Evolutionary conservation across 2,888 invertebrate genomes (phyloP), one percentile per base, ranked within the genome.

Genomic region (Pantelozetes paolii): DNA sequence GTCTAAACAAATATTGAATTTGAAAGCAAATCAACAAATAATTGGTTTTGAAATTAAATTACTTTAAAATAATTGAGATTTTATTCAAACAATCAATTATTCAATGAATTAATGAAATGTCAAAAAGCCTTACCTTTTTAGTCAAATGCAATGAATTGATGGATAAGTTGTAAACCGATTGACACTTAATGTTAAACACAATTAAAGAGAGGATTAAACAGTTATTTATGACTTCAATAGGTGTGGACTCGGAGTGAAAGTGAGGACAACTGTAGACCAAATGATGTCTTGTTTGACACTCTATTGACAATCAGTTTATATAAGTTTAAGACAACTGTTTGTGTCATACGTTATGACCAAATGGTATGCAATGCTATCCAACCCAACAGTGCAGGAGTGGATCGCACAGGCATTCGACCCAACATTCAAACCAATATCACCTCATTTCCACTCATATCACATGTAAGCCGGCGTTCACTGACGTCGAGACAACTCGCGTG

Each of bases 331-430:
- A 20, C 26, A 8, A 48, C 3, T 23, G 54, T 54, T 23, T 54
- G 32, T 36, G 62, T 64, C 62, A 64, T 64, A 64, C 62, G 62
- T 64, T 64, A 64, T 64, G 62, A 64, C 28, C 62, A 64, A 64
- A 64, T 64, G 36, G 6, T 20, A 36, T n/a, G n/a, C n/a, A n/a
- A n/a, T n/a, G n/a, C n/a, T n/a, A n/a, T n/a, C n/a, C n/a, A n/a
- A n/a, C n/a, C n/a, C n/a, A 36, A 36, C 62, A 36, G 57, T 15
- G 28, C 28, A 13, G 5, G 30, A 57, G 23, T 23, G 5, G 28
- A 57, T 28, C 28, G 28, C 57, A 64, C 2, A 9, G 62, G 62
- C 18, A 64, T 36, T 28, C 57, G 57, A 13, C 18, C 28, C 11
- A 18, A 36, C 28, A 18, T 9, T 15, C n/a, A 15, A 26, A 18